Base-by-base conservation (phyloP, 2,113 vertebrate species). In the Sinocyclocheilus anophthalmus region DNA sequence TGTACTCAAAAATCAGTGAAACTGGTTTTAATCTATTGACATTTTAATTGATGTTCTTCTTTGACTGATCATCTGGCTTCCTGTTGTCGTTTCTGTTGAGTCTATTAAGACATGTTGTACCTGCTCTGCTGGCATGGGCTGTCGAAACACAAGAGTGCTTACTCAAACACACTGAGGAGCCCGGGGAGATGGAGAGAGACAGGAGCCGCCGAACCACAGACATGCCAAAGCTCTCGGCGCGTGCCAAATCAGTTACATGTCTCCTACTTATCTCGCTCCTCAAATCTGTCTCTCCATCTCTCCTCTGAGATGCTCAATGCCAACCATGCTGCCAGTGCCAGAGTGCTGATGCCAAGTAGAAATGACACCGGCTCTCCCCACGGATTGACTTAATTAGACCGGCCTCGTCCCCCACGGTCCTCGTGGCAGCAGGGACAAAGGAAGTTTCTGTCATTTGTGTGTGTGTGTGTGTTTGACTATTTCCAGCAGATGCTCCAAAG, bases 401-500 rank as follows among this genome's bases (percentile, higher is more conserved):
- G 91, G 91, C 92, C 91, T 91, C 88, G 90, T 93, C 93, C 94
- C 95, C 94, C 87, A 90, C 76, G 88, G 92, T 94, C 92, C 87
- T 89, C 85, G 87, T 93, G 92, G 94, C 93, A 93, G 92, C 89
- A 89, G 87, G 94, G 93, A 94, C 94, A 95, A 94, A 95, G 93
- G 93, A 91, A 95, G 89, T 92, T 91, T 94, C 91, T 94, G 92
- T 94, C 89, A 90, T 93, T 93, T 92, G 91, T 90, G 89, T 81
- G 86, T 83, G 92, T 91, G 87, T 91, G 87, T 87, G 89, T 92
- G 92, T 91, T 86, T 83, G 94, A 92, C 95, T 96, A 95, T 97
- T 96, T 96, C 97, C 96, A 96, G 95, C 96, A 93, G 94, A 94
- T 96, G 95, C 96, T 96, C 94, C 95, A 93, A 96, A 96, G 95